Evolutionary conservation across 1,140 invertebrate species (phyloP), one percentile per base, ranked within the genome.

Genomic region (Sipha flava): DNA sequence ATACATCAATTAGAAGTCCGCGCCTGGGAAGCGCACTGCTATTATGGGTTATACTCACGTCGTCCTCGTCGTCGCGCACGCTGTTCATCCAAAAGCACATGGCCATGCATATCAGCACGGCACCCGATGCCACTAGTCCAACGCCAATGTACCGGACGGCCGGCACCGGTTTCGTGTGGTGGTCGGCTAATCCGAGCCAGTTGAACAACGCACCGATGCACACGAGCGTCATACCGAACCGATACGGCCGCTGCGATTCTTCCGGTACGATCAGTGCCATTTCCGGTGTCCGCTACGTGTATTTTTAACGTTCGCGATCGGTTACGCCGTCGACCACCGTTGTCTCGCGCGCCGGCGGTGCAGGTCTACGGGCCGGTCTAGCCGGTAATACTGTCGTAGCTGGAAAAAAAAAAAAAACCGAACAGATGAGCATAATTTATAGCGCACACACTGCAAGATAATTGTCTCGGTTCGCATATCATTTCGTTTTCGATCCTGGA

Each of bases 121-220:
- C 90, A 31, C 91, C 91, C 23, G 90, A 90, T 3, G 92, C 89
- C 43, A 93, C 91, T 84, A 91, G 91, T 18, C 90, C 90, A 29
- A 92, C 91, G 73, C 92, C 91, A 62, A 92, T 88, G 84, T 92
- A 93, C 83, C 91, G 86, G 70, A 93, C 89, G 7, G 80, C 81
- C 2, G 85, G 84, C 16, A 84, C 83, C 0, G 90, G 90, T 83
- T 91, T 90, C 29, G 90, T 88, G 83, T 91, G 91, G 82, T 90
- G 90, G 84, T 92, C 90, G 0, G 91, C 91, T 66, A 92, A 86
- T 40, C 91, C 91, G 52, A 92, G 86, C 91, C 91, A 92, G 85
- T 93, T 93, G 83, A 92, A 91, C 29, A 92, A 86, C 7, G 91
- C 92, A n/a, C 92, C 91, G 43, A 91, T 87, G 83, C 91, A 92